These are phyloP conservation scores for Phoxinus phoxinus DNA, from an alignment of 2,113 vertebrate genomes.

Conservation along the genomic window DNA sequence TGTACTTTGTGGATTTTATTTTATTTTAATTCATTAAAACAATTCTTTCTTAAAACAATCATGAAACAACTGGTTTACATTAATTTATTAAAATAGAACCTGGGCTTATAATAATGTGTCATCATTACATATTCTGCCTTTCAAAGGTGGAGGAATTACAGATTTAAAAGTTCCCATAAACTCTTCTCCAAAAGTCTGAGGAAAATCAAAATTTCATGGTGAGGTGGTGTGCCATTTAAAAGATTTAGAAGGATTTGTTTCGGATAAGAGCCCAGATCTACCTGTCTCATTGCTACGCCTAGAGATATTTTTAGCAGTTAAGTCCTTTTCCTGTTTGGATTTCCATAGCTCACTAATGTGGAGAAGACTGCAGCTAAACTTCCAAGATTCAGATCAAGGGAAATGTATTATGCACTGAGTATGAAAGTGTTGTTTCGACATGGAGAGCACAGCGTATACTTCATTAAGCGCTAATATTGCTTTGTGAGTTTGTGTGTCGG, in stretches of 20 bases:
- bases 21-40: background rate
- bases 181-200: background rate
- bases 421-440: constrained; percentile 8
- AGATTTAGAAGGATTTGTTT: constrained; percentile 54
- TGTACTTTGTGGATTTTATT: too few relatives aligned
- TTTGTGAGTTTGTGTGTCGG: constrained; percentile 38
- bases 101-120: background rate
- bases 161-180: constrained; percentile 9
- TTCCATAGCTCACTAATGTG: constrained; percentile 11
- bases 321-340: constrained; percentile 67
- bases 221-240: constrained; percentile 30
- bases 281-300: constrained; percentile 67
- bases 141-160: background rate
- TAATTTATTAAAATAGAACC: background rate
- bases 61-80: background rate
- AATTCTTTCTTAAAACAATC: background rate
- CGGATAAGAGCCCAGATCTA: constrained; percentile 55
- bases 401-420: background rate
- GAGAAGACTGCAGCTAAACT: constrained; percentile 16
- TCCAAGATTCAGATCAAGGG: constrained; percentile 6
- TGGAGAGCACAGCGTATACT: background rate
- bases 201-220: constrained; percentile 31
- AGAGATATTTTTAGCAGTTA: constrained; percentile 70
- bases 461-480: constrained; percentile 4
- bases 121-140: background rate